Evolutionary conservation across 2,888 invertebrate species (phyloP).

Genomic region (Pseudoips prasinana): DNA sequence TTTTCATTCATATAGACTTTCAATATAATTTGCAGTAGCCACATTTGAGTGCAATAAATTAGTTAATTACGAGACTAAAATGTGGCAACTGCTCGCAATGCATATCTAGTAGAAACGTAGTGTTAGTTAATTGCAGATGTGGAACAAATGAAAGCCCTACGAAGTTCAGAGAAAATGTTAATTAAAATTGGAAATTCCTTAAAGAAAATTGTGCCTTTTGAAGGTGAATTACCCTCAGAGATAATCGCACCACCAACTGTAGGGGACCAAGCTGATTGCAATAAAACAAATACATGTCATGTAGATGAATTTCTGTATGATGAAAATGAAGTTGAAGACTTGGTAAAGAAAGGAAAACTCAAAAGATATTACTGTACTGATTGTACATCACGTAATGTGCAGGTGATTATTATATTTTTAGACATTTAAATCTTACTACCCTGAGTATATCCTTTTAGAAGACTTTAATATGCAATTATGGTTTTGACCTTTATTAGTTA

Average conservation of each 20-base stretch:
- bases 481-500: too few relatives aligned
- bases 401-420: conserved; percentile 32
- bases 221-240: conserved; percentile 65
- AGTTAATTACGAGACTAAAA: too few relatives aligned
- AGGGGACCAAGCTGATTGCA: conserved; percentile 79
- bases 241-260: conserved; percentile 60
- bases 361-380: conserved; percentile 60
- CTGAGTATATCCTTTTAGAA: too few relatives aligned
- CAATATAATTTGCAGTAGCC: too few relatives aligned
- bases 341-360: conserved; percentile 57
- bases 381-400: conserved; percentile 61
- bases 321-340: conserved; percentile 80
- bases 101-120: too few relatives aligned
- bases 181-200: conserved; percentile 58
- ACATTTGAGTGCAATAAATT: conserved; percentile 6
- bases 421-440: too few relatives aligned
- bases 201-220: conserved; percentile 61
- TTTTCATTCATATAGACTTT: too few relatives aligned
- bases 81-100: too few relatives aligned
- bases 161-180: conserved; percentile 49
- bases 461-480: too few relatives aligned
- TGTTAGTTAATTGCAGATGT: conserved; percentile 58
- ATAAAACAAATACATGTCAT: conserved; percentile 78
- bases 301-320: conserved; percentile 88
- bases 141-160: conserved; percentile 44